A percentile compares a stretch with the other conserved stretches of the same genome.
phyloP scores from a whole-genome alignment of 2,888 invertebrate genomes.

The Orthonychiurus folsomi region DNA sequence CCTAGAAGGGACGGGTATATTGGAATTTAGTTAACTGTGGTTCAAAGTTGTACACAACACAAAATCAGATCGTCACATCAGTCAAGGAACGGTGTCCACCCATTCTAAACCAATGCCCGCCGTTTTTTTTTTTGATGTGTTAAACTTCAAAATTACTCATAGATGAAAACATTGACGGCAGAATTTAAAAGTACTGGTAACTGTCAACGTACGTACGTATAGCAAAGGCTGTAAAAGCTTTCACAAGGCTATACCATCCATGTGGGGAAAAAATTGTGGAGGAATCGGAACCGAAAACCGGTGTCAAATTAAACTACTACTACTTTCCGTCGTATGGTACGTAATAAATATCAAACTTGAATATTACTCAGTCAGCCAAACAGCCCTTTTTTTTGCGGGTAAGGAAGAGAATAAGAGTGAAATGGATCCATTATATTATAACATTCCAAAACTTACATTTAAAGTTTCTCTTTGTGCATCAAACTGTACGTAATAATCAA shows the following conservation, averaged over 20 bases:
- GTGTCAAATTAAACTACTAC: not conserved
- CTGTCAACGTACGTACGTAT: too few species aligned
- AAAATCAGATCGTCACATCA: too few species aligned
- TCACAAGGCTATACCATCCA: not conserved
- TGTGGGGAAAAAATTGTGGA: too few species aligned
- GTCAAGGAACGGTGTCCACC: too few species aligned
- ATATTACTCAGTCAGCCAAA: not conserved
- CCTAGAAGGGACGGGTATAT: constrained; percentile 64
- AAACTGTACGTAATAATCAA: constrained; percentile 1
- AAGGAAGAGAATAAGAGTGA: not conserved
- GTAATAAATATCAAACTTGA: not conserved
- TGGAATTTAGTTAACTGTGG: not conserved
- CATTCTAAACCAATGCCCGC: too few species aligned
- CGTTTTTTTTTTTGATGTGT: too few species aligned
- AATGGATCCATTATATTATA: too few species aligned
- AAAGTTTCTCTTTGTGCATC: not conserved
- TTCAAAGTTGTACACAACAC: not conserved
- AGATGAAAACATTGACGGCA: too few species aligned
- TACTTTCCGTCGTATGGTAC: not conserved
- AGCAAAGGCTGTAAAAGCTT: too few species aligned
- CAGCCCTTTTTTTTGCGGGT: not conserved
- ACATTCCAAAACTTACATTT: not conserved
- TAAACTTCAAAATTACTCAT: too few species aligned
- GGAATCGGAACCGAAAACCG: not conserved
- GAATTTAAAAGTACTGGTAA: too few species aligned